A percentile compares a stretch with the other conserved stretches of the same genome.
Evolutionary conservation across 2,113 vertebrate species (phyloP).

Genomic region (Oceanites oceanicus): DNA sequence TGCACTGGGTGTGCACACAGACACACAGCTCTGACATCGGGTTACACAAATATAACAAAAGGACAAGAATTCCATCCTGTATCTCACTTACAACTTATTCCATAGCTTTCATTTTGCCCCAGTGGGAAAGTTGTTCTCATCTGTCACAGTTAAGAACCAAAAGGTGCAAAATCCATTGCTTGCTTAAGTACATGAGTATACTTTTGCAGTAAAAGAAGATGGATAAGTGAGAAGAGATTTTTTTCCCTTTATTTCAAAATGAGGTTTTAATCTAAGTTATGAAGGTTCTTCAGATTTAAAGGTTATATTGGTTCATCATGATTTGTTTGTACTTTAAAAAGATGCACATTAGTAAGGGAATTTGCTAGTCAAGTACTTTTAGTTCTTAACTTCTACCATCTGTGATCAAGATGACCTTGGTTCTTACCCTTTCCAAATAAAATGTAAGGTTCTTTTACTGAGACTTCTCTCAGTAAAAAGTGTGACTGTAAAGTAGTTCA

Average conservation of each 20-base stretch:
- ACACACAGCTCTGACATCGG: neutral
- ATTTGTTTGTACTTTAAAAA: neutral
- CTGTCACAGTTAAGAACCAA: neutral
- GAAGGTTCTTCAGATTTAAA: neutral
- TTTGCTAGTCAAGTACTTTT: neutral
- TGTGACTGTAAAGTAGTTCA: neutral
- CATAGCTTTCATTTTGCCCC: neutral
- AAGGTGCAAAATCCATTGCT: neutral
- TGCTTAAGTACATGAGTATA: neutral
- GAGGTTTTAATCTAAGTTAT: neutral
- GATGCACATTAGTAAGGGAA: neutral
- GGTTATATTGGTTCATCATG: neutral
- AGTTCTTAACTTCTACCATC: neutral
- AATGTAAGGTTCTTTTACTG: neutral
- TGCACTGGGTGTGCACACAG: neutral
- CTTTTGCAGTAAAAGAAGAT: neutral
- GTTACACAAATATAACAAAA: neutral
- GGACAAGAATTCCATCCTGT: neutral
- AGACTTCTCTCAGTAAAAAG: neutral
- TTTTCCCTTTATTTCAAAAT: neutral
- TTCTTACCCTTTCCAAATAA: constrained; percentile 7
- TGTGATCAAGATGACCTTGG: constrained; percentile 7
- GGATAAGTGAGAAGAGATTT: neutral
- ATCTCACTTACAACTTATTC: neutral
- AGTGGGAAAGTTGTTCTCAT: neutral